Evolutionary conservation across 2,888 invertebrate species (phyloP).

Genomic region (Eupithecia insigniata): DNA sequence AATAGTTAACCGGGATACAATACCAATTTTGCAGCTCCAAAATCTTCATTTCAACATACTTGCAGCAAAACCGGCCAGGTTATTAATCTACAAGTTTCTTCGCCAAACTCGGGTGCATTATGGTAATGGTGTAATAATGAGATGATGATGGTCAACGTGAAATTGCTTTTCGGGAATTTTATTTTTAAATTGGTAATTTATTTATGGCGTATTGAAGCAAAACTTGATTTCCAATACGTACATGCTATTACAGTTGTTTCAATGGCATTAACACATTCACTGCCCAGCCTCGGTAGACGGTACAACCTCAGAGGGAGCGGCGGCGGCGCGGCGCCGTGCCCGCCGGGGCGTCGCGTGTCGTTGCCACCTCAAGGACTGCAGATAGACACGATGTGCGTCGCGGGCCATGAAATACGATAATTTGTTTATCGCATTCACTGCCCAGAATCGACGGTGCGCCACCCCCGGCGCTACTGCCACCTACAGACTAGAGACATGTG

Average conservation of each 20-base stretch:
- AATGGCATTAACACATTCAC: neutral
- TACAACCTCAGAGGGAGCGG: neutral
- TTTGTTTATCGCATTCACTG: no score
- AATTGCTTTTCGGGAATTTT: constrained; percentile 38
- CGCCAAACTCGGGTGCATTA: constrained; percentile 71
- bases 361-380: neutral
- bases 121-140: constrained; percentile 78
- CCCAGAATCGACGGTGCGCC: no score
- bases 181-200: neutral
- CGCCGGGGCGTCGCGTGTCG: no score
- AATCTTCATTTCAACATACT: neutral
- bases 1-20: neutral
- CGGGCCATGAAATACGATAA: no score
- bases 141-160: constrained; percentile 52
- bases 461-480: no score
- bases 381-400: no score
- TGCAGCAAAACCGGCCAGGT: constrained; percentile 56
- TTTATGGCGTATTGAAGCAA: no score
- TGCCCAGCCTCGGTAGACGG: neutral
- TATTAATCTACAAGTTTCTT: constrained; percentile 36
- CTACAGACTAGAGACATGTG: no score
- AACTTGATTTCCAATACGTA: neutral
- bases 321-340: no score
- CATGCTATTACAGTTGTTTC: neutral
- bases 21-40: neutral